Percentiles rank a stretch among this genome's conserved stretches.
Conservation (phyloP, 2,113 vertebrate species). For the Syrmaticus mikado region DNA sequence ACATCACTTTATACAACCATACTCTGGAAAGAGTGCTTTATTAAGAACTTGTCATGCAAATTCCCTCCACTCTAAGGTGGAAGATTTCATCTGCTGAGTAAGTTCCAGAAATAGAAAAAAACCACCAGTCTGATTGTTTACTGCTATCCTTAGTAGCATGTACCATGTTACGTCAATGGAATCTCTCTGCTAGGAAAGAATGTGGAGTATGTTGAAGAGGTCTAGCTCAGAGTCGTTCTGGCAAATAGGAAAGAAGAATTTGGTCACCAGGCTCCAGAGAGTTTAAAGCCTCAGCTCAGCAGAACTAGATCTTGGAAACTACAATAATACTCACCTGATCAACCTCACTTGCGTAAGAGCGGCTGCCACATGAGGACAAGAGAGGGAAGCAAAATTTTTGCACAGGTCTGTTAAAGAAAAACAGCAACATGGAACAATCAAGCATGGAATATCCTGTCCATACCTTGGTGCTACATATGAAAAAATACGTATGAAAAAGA, state of each 20-base stretch:
- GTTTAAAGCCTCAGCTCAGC: slow-evolving; percentile 11
- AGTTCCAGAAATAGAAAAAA: slow-evolving; percentile 63
- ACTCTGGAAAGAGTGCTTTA: not conserved
- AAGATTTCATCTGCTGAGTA: slow-evolving; percentile 10
- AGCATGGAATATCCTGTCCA: not conserved
- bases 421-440: not conserved
- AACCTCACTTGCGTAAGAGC: slow-evolving; percentile 67
- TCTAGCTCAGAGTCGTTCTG: not conserved
- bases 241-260: not conserved
- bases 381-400: slow-evolving; percentile 39
- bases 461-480: not conserved
- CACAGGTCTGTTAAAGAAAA: slow-evolving; percentile 47
- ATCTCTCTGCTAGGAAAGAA: slow-evolving; percentile 25
- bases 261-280: not conserved
- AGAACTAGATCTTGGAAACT: not conserved
- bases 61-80: not conserved
- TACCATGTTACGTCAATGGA: slow-evolving; percentile 1
- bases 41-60: not conserved
- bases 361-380: not conserved
- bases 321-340: slow-evolving; percentile 72
- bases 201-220: not conserved
- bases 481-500: not conserved
- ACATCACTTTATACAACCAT: not conserved
- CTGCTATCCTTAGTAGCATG: slow-evolving; percentile 48
- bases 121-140: not conserved